A percentile compares a stretch with the other conserved stretches of the same genome.
Evolutionary conservation across 2,113 vertebrate genomes (phyloP).

Genomic region (Fukomys damarensis): DNA sequence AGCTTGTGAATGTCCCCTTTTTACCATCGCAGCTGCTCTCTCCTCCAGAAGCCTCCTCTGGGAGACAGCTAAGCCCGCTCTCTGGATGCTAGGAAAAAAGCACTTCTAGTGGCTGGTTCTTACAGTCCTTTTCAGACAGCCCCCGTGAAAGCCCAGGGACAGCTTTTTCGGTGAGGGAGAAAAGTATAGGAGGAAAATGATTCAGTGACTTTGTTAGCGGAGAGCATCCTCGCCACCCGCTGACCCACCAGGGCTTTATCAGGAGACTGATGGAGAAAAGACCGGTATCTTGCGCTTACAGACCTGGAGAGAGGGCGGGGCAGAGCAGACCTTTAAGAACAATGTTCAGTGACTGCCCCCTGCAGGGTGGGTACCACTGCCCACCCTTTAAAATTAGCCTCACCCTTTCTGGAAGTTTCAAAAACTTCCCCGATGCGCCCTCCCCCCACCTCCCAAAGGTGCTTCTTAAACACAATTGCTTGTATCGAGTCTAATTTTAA

Average conservation of each 20-base stretch:
- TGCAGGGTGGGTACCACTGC: background rate
- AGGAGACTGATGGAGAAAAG: background rate
- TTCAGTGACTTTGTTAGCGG: background rate
- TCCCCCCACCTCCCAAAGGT: background rate
- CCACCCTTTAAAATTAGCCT: background rate
- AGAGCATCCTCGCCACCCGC: background rate
- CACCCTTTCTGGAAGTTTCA: background rate
- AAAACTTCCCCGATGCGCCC: background rate
- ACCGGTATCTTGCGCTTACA: background rate
- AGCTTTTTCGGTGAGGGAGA: conserved; percentile 25
- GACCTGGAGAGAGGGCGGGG: background rate
- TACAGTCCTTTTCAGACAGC: background rate
- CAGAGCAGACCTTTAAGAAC: background rate
- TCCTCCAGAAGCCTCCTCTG: background rate
- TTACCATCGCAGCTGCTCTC: conserved; percentile 60
- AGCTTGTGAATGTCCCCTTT: conserved; percentile 51
- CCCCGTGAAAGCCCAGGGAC: conserved; percentile 1
- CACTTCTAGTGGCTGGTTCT: background rate
- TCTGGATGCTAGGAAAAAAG: conserved; percentile 37
- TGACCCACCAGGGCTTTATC: background rate
- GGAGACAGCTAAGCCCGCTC: conserved; percentile 68
- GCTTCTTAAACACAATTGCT: background rate
- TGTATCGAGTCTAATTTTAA: background rate
- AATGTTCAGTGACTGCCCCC: background rate
- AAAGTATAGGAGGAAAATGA: conserved; percentile 54